Evolutionary conservation across 2,888 invertebrate genomes (phyloP), one percentile per base, ranked within the genome.

Genomic region (Drosophila diplacantha): DNA sequence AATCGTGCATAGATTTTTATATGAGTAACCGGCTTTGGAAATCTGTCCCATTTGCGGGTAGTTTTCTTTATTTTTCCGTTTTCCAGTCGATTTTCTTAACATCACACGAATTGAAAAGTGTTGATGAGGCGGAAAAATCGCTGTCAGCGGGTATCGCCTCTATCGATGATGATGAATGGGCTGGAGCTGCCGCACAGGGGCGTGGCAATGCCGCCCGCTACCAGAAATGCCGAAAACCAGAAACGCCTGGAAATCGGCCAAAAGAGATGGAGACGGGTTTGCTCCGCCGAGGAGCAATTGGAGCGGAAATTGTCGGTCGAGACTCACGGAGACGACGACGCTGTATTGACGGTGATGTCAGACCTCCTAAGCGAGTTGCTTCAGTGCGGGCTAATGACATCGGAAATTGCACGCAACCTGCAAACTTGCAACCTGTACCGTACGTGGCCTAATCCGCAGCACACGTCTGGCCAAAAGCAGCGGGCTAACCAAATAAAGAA

Each of bases 321-420:
- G 16, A 34, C 26, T 9, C 26, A 26, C 20, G 24, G 8, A 38
- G 20, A 39, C 34, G 59, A 22, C 22, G 24, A 31, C 26, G 31
- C 16, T 41, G 44, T 41, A 43, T 53, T 41, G 41, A 64, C 39
- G 65, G 37, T 57, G 59, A 62, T 59, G 69, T 72, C 53, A 61
- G 55, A 58, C 54, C 34, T 50, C 22, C 43, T 14, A 34, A 29
- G 43, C 56, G 41, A 34, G 61, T 60, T 73, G 70, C 59, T 29
- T 43, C 58, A 53, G 52, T 41, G 24, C n/a, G 49, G 61, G 60
- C 62, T 73, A 76, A 79, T 73, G 68, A 68, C 72, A 76, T 58
- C 65, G 70, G 56, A 70, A 80, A 72, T 76, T 66, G 70, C 66
- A 53, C 44, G 71, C 57, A 49, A 50, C 32, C 50, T 51, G 59